Conservation (phyloP, 2,888 invertebrate genomes). For the Stramonita haemastoma region DNA sequence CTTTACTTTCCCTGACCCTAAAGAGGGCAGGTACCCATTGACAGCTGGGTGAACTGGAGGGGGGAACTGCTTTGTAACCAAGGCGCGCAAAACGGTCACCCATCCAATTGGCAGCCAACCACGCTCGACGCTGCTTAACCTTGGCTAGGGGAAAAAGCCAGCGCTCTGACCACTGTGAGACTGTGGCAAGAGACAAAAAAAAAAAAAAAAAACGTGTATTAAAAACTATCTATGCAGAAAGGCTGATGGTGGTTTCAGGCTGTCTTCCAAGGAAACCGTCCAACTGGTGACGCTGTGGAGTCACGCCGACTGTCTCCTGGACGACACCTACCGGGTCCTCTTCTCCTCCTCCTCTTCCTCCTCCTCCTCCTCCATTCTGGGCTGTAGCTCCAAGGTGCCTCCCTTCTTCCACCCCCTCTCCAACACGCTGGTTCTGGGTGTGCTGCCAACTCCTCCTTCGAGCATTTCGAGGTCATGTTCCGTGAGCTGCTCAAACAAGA, state of each 20-base stretch:
- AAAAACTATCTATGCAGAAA: not conserved
- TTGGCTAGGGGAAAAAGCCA: too few species aligned
- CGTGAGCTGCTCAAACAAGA: not conserved
- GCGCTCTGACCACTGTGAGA: too few species aligned
- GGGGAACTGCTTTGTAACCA: too few species aligned
- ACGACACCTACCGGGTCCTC: constrained; percentile 28
- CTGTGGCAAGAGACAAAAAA: too few species aligned
- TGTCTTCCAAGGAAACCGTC: not conserved
- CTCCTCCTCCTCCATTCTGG: not conserved
- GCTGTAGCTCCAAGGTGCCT: not conserved
- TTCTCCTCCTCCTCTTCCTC: constrained; percentile 5
- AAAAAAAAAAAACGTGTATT: not conserved
- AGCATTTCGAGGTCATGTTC: constrained; percentile 31
- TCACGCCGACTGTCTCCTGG: constrained; percentile 29
- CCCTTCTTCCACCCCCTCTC: not conserved
- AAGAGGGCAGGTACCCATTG: too few species aligned
- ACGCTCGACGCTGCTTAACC: too few species aligned
- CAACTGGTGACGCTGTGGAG: constrained; percentile 15
- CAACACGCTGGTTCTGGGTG: constrained; percentile 29
- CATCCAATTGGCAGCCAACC: too few species aligned
- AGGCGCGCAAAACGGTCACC: too few species aligned
- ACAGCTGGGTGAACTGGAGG: too few species aligned
- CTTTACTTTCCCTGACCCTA: too few species aligned
- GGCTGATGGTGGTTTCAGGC: not conserved
- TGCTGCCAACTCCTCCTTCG: not conserved